phyloP scores from a whole-genome alignment of 2,888 invertebrate genomes.

The Tinea trinotella region DNA sequence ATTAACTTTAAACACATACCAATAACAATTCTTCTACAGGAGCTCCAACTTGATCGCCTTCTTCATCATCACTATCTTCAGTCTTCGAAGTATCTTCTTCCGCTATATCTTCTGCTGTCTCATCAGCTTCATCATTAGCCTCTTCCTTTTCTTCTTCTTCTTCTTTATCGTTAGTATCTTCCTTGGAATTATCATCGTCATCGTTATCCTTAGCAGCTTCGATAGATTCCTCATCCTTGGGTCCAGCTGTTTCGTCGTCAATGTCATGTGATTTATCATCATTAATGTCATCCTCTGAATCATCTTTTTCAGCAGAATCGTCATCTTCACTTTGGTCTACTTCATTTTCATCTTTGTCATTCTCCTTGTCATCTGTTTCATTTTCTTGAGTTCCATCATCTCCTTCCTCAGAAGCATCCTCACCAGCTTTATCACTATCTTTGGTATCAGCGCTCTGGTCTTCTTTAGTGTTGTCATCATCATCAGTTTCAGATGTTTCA shows the following conservation, averaged over 20 bases:
- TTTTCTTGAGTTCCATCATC: slow-evolving; percentile 61
- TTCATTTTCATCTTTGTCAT: slow-evolving; percentile 31
- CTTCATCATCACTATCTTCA: slow-evolving; percentile 28
- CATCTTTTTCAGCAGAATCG: slow-evolving; percentile 30
- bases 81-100: too few relatives aligned
- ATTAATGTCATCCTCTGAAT: slow-evolving; percentile 41
- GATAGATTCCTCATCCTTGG: slow-evolving; percentile 24
- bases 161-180: slow-evolving; percentile 32
- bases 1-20: slow-evolving; percentile 43
- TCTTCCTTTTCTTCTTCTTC: slow-evolving; percentile 30
- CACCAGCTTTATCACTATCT: slow-evolving; percentile 30
- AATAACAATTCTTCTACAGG: slow-evolving; percentile 77
- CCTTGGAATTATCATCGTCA: slow-evolving; percentile 33
- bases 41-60: slow-evolving; percentile 56
- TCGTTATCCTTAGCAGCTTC: slow-evolving; percentile 32
- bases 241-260: slow-evolving; percentile 26
- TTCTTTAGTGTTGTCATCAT: slow-evolving; percentile 50
- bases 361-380: slow-evolving; percentile 40
- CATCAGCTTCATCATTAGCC: slow-evolving; percentile 34
- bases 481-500: slow-evolving; percentile 29
- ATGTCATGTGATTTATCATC: slow-evolving; percentile 31
- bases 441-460: slow-evolving; percentile 48
- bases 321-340: slow-evolving; percentile 36
- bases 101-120: slow-evolving; percentile 33
- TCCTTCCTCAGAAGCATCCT: slow-evolving; percentile 42